phyloP scores from a whole-genome alignment of 2,113 vertebrate species.

The Carassius auratus region DNA sequence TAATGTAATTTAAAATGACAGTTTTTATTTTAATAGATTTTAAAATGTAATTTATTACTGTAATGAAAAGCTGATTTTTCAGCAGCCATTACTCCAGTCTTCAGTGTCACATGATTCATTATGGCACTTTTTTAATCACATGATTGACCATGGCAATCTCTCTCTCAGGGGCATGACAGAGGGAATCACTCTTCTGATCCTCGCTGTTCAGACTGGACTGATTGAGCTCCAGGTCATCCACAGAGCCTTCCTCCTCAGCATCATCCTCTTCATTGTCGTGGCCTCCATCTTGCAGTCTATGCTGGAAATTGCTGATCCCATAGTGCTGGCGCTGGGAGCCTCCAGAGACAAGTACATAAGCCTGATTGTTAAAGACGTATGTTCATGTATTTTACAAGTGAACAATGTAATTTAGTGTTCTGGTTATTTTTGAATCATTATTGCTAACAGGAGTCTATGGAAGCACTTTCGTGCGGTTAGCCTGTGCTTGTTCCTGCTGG shows the following conservation, averaged over 20 bases:
- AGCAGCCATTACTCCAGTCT: neutral
- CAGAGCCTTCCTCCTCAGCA: constrained; percentile 95
- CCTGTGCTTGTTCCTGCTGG: constrained; percentile 90
- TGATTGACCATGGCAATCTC: constrained; percentile 10
- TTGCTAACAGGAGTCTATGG: constrained; percentile 88
- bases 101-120: neutral
- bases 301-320: constrained; percentile 98
- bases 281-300: constrained; percentile 98
- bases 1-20: neutral
- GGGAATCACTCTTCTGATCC: constrained; percentile 91
- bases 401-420: neutral
- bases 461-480: constrained; percentile 97
- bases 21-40: no score
- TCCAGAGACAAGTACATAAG: constrained; percentile 91
- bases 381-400: neutral
- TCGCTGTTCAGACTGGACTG: constrained; percentile 95
- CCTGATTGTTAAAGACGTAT: neutral
- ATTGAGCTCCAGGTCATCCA: constrained; percentile 98
- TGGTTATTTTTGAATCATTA: neutral
- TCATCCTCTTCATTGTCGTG: constrained; percentile 98
- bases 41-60: neutral
- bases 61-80: neutral
- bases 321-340: constrained; percentile 93
- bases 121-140: neutral
- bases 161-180: constrained; percentile 92